phyloP scores from a whole-genome alignment of 2,797 vertebrate species.

The Diceros bicornis region DNA sequence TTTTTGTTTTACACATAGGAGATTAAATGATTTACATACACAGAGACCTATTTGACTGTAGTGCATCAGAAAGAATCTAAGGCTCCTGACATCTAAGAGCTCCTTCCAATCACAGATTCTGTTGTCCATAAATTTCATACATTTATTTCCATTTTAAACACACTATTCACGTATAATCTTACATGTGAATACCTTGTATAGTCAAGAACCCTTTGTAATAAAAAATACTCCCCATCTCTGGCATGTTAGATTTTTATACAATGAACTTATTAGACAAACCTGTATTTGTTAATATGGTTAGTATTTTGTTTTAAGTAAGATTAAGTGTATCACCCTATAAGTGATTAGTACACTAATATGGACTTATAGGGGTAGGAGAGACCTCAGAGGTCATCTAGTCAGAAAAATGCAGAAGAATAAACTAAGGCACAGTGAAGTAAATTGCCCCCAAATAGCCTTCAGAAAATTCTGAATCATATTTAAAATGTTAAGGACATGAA shows the following conservation, averaged over 20 bases:
- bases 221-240: not conserved
- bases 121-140: not conserved
- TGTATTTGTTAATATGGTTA: not conserved
- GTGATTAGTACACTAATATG: not conserved
- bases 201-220: slow-evolving; percentile 8
- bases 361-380: not conserved
- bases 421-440: not conserved
- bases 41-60: not conserved
- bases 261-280: not conserved
- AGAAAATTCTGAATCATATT: not conserved
- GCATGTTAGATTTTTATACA: not conserved
- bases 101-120: not conserved
- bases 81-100: not conserved
- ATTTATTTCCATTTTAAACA: not conserved
- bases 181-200: not conserved
- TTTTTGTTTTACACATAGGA: not conserved
- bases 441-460: not conserved
- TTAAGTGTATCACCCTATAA: not conserved
- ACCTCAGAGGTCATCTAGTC: not conserved
- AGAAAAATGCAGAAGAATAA: slow-evolving; percentile 36
- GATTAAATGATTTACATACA: not conserved
- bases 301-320: slow-evolving; percentile 32
- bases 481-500: slow-evolving; percentile 54
- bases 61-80: not conserved
- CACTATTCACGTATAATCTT: not conserved